phyloP scores from a whole-genome alignment of 2,888 invertebrate genomes.

The Trichogramma dendrolimi region DNA sequence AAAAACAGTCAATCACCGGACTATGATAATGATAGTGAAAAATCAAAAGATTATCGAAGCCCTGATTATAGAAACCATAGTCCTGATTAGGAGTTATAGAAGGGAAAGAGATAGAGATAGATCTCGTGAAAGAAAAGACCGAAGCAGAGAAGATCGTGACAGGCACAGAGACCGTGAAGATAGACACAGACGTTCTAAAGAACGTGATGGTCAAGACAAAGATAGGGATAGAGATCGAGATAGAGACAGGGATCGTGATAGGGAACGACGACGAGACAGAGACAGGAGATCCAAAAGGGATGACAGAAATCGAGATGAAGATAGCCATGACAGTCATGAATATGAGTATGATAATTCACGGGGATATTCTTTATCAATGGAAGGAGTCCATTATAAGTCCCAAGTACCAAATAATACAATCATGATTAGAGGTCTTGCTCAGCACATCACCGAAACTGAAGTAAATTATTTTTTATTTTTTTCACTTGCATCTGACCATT shows the following conservation, averaged over 20 bases:
- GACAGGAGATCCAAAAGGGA: constrained; percentile 35
- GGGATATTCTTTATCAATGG: constrained; percentile 46
- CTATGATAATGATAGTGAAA: constrained; percentile 40
- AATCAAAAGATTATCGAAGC: constrained; percentile 38
- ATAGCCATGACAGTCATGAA: constrained; percentile 47
- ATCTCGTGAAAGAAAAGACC: constrained; percentile 44
- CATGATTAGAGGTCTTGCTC: constrained; percentile 70
- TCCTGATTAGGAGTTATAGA: constrained; percentile 45
- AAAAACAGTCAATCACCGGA: constrained; percentile 44
- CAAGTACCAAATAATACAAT: constrained; percentile 67
- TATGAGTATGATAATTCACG: constrained; percentile 48
- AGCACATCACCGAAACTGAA: constrained; percentile 73
- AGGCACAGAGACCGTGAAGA: constrained; percentile 45
- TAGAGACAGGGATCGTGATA: constrained; percentile 36
- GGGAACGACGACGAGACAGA: constrained; percentile 43
- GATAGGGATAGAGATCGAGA: constrained; percentile 42
- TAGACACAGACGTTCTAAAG: constrained; percentile 36
- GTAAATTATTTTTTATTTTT: constrained; percentile 54
- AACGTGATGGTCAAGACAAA: constrained; percentile 33
- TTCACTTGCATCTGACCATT: not conserved
- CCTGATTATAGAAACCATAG: constrained; percentile 46
- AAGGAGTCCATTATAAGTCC: constrained; percentile 56
- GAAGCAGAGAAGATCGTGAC: constrained; percentile 44
- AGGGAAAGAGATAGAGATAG: constrained; percentile 48
- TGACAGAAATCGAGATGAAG: constrained; percentile 43